Conservation (phyloP, 2,888 invertebrate species). For the Megalurothrips usitatus region DNA sequence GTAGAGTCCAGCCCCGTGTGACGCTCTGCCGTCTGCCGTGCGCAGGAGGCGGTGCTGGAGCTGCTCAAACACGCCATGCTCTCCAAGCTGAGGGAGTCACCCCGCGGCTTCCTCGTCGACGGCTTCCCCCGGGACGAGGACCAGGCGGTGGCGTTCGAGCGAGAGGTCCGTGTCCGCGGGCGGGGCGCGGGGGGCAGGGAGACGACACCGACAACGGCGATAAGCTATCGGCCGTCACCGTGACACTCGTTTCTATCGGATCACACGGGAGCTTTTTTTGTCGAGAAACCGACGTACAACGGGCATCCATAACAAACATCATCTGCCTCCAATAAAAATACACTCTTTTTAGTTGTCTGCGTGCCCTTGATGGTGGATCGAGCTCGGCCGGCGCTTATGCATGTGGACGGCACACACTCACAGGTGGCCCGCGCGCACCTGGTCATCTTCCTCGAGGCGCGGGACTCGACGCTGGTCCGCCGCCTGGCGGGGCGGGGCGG, state of each 20-base stretch:
- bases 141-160: not conserved
- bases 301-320: too few species aligned
- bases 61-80: conserved; percentile 6
- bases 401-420: not conserved
- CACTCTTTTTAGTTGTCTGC: too few species aligned
- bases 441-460: conserved; percentile 2
- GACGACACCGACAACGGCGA: too few species aligned
- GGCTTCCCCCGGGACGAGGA: not conserved
- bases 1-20: not conserved
- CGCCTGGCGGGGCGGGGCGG: not conserved
- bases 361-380: too few species aligned
- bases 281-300: too few species aligned
- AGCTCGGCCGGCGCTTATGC: too few species aligned
- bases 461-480: not conserved
- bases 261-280: too few species aligned
- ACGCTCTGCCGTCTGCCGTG: not conserved
- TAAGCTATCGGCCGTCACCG: too few species aligned
- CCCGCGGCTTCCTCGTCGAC: not conserved
- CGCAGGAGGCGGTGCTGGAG: not conserved
- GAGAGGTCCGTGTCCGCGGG: not conserved
- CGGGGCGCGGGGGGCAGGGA: too few species aligned
- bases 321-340: too few species aligned
- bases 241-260: too few species aligned
- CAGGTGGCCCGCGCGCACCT: conserved; percentile 20
- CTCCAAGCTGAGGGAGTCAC: not conserved